Percentiles rank a stretch among this genome's conserved stretches.
Evolutionary conservation across 2,888 invertebrate species (phyloP).

Genomic region (Trilocha varians): DNA sequence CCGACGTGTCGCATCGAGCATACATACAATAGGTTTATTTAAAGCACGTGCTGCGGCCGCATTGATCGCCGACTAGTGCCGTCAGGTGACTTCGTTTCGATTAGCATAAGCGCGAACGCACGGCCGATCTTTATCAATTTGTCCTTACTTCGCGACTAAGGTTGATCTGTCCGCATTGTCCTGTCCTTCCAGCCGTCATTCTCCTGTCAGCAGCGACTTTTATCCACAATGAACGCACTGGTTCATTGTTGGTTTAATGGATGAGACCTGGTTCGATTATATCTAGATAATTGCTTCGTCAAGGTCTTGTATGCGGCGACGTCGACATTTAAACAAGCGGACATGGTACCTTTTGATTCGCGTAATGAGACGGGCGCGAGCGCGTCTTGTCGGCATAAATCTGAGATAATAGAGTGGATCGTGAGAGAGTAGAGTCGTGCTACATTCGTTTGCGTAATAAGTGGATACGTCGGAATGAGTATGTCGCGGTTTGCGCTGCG

Average conservation of each 20-base stretch:
- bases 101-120: conserved; percentile 51
- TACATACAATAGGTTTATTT: conserved; percentile 62
- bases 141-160: conserved; percentile 38
- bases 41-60: conserved; percentile 63
- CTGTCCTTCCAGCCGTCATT: conserved; percentile 49
- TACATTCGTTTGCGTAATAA: conserved; percentile 59
- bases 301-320: conserved; percentile 44
- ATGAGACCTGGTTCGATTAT: conserved; percentile 42
- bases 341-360: conserved; percentile 48
- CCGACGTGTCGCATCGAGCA: conserved; percentile 47
- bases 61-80: conserved; percentile 47
- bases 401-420: conserved; percentile 54
- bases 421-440: conserved; percentile 63
- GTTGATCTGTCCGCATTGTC: conserved; percentile 48
- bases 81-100: conserved; percentile 56
- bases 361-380: conserved; percentile 60
- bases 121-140: conserved; percentile 59
- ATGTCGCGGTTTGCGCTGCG: conserved; percentile 21
- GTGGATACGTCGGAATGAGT: conserved; percentile 46
- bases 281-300: conserved; percentile 54
- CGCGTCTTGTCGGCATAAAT: conserved; percentile 53
- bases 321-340: conserved; percentile 55
- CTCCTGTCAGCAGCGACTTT: conserved; percentile 37
- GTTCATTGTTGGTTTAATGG: conserved; percentile 50
- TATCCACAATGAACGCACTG: conserved; percentile 35